Base-by-base conservation (phyloP, 2,113 vertebrate genomes). In the Scomber scombrus region DNA sequence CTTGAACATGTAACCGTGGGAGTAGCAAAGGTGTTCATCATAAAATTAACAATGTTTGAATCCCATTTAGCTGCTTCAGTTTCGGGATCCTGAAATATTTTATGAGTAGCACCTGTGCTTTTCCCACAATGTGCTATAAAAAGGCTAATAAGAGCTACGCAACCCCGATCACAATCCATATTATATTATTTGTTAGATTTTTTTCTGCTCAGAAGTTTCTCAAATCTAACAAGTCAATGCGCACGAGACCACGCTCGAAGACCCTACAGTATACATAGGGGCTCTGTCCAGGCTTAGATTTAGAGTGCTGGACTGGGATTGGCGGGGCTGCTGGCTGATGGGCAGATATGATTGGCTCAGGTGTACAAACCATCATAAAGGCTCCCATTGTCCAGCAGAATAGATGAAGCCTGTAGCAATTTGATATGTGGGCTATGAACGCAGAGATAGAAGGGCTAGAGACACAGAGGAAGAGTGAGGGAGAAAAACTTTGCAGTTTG, bases 351-450 rank as follows among this genome's bases (percentile, higher is more conserved):
- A 91, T 85, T 88, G 80, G 80, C 78, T 88, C 88, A 88, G 82
- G 84, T 91, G 83, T 61, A 40, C 64, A 29, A 66, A 19, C 66
- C 31, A 43, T 76, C 58, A 93, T 88, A 93, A 88, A 89, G 89
- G 78, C 79, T 69, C 67, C 34, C 89, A 89, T 93, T 93, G 93
- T 93, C 26, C 47, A 63, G 50, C 73, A 60, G 47, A 81, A 69
- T 49, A 76, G 75, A 46, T 66, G 72, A 75, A 72, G 69, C 75
- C 57, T 84, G 77, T 81, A 64, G 67, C 64, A 92, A 93, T 84
- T 11, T 82, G 91, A 93, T 89, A 91, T 75, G 26, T 68, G 34
- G 64, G 26, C 47, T 73, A 43, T 29, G 55, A 57, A 23, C 21
- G 12, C 46, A 51, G 54, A 75, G 45, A 66, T 40, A 43, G 43